These are phyloP conservation scores for Anarhynchus alexandrinus DNA, from an alignment of 2,113 vertebrate genomes.

Conservation along the genomic window DNA sequence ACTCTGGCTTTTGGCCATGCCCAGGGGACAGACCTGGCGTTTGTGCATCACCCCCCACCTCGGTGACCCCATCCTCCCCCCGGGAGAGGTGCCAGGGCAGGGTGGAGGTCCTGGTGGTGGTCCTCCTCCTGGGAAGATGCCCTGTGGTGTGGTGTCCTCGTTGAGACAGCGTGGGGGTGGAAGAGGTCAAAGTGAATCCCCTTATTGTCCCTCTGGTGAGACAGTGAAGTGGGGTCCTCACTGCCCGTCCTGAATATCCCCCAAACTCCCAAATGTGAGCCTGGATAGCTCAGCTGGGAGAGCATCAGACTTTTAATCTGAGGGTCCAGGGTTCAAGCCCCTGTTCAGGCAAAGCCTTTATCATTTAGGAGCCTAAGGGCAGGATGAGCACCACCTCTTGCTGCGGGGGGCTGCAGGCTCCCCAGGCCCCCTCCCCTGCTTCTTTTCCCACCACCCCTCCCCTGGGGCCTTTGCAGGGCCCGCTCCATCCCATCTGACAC, in stretches of 20 bases:
- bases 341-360: neutral
- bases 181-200: neutral
- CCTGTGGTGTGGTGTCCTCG: neutral
- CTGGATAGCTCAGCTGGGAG: neutral
- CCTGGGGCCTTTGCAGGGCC: neutral
- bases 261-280: rapidly evolving
- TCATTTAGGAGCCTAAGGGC: neutral
- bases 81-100: neutral
- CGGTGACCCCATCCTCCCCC: neutral
- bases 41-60: neutral
- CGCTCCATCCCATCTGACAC: neutral
- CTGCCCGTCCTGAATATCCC: neutral
- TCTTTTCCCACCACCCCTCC: neutral
- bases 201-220: neutral
- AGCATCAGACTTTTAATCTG: neutral
- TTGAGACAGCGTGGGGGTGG: neutral
- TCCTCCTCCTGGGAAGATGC: neutral
- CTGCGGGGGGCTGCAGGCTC: rapidly evolving
- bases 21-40: neutral
- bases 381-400: too few relatives aligned
- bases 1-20: neutral
- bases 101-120: neutral
- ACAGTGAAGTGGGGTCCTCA: neutral
- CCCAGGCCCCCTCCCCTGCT: rapidly evolving
- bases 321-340: slow-evolving; percentile 34